Conservation (phyloP, 2,888 invertebrate species). For the Mellilla xanthometata region DNA sequence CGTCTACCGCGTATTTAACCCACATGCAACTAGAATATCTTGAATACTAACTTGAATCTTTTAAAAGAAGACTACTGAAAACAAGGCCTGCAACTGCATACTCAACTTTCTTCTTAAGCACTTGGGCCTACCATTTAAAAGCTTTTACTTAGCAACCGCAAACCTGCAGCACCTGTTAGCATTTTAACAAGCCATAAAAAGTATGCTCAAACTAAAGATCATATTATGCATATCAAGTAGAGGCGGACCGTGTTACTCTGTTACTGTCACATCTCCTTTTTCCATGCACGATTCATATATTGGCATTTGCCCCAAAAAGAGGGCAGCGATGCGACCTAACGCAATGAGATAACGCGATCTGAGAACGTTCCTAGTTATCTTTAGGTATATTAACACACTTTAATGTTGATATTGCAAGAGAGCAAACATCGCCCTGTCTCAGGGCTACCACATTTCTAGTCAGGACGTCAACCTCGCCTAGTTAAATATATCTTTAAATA, state of each 20-base stretch:
- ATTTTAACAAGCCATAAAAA: conserved; percentile 23
- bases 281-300: conserved; percentile 41
- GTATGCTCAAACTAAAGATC: conserved; percentile 11
- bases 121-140: conserved; percentile 17
- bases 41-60: background rate
- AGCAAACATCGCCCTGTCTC: conserved; percentile 37
- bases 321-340: conserved; percentile 70
- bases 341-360: conserved; percentile 66
- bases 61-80: conserved; percentile 13
- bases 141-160: conserved; percentile 18
- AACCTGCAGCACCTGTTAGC: conserved; percentile 14
- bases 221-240: conserved; percentile 7
- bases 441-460: conserved; percentile 34
- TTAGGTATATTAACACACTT: conserved; percentile 50
- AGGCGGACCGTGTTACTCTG: conserved; percentile 11
- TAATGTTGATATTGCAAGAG: conserved; percentile 43
- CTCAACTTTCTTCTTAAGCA: conserved; percentile 21
- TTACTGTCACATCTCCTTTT: too few relatives aligned
- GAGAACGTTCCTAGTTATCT: conserved; percentile 56
- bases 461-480: conserved; percentile 36
- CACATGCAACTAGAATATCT: conserved; percentile 45
- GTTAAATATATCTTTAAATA: conserved; percentile 42
- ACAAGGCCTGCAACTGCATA: background rate
- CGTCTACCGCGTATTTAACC: conserved; percentile 61
- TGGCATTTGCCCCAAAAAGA: conserved; percentile 46